Evolutionary conservation across 2,888 invertebrate species (phyloP), one percentile per base, ranked within the genome.

Genomic region (Galerucella pusilla): DNA sequence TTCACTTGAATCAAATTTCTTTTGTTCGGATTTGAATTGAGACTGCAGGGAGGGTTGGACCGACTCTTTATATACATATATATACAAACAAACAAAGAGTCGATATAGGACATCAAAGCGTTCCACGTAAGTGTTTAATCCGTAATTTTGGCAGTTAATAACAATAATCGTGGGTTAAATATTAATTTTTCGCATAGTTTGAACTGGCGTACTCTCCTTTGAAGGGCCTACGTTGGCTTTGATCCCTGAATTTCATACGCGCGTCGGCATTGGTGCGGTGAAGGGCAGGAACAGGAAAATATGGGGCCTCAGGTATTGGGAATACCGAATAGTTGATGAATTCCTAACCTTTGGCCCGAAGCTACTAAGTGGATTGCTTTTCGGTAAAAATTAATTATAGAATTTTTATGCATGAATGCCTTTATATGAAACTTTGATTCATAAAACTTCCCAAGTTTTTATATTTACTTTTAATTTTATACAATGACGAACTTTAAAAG

Each of bases 151-250:
- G 80, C 82, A 83, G 83, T 83, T 83, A 84, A 85, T 85, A 84
- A 84, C 85, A 84, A 85, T 85, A 85, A 85, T 85, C 85, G 82
- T 81, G 82, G 83, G 85, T 83, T 82, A 85, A 85, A 85, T 86
- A 87, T 86, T 87, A 86, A 87, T 87, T 87, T 87, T 87, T 87
- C 86, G 85, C 87, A 87, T 87, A 87, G 87, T 87, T 87, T 83
- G 84, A 84, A 82, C 83, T 82, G 84, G 83, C 79, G 83, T 81
- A 61, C 81, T 81, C 82, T 72, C 66, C 81, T 82, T 82, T 81
- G 81, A 80, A 75, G 78, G 76, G 76, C 79, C 73, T 68, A 68
- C 64, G 64, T 65, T 46, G 66, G 72, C 79, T 81, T 81, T 81
- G 81, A 81, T 80, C 77, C 78, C 74, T 75, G 66, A 64, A 54